Evolutionary conservation across 2,113 vertebrate genomes (phyloP).

Genomic region (Suncus etruscus): DNA sequence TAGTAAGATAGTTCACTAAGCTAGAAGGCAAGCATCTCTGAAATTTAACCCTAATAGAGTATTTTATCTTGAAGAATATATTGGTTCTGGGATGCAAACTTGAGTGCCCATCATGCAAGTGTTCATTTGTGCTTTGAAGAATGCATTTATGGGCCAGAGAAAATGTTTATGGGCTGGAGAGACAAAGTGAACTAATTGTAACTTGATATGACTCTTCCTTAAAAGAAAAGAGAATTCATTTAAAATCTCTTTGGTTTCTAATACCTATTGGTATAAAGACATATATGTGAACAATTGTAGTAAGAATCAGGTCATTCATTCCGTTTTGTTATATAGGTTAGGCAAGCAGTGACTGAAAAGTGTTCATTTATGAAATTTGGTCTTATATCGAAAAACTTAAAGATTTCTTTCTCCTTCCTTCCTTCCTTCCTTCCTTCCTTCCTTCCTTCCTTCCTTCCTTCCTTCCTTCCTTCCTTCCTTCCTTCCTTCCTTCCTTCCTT

Average conservation of each 20-base stretch:
- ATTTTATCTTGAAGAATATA: conserved; percentile 32
- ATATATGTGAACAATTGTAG: conserved; percentile 6
- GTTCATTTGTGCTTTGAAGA: conserved; percentile 50
- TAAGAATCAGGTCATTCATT: conserved; percentile 22
- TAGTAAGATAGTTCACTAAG: background rate
- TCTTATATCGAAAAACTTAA: conserved; percentile 13
- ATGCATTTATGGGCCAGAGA: background rate
- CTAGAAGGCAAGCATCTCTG: background rate
- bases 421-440: too few species aligned
- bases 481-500: too few species aligned
- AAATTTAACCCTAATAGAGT: background rate
- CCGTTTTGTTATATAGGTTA: conserved; percentile 48
- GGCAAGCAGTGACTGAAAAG: conserved; percentile 10
- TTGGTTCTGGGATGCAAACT: conserved; percentile 11
- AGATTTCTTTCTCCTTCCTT: too few species aligned
- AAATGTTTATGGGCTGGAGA: too few species aligned
- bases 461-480: too few species aligned
- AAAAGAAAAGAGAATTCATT: too few species aligned
- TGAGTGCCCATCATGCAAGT: conserved; percentile 31
- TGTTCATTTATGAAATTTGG: background rate
- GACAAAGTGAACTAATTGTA: too few species aligned
- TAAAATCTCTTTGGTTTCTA: background rate
- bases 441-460: too few species aligned
- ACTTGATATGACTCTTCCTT: too few species aligned
- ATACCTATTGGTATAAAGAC: background rate